Evolutionary conservation across 2,113 vertebrate species (phyloP).

Genomic region (Todiramphus chloris): DNA sequence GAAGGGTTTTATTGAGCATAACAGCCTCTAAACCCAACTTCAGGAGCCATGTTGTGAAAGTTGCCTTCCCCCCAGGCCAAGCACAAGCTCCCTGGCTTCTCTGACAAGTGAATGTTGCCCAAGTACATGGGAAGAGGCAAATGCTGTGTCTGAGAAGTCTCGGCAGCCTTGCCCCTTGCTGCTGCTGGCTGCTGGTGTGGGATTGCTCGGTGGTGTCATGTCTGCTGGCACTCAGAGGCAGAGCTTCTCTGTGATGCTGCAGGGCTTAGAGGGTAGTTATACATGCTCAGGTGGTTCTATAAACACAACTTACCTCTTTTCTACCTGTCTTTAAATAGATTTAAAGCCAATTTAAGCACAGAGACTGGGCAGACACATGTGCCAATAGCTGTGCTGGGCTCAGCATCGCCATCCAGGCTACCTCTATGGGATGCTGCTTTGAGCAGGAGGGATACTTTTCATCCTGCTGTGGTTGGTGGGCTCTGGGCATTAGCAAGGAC

Average conservation of each 20-base stretch:
- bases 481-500: fast-evolving
- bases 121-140: background rate
- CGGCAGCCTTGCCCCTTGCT: background rate
- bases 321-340: background rate
- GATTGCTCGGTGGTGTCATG: background rate
- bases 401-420: fast-evolving
- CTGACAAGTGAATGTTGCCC: background rate
- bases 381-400: background rate
- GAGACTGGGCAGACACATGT: fast-evolving
- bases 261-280: background rate
- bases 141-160: background rate
- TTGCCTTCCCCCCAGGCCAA: background rate
- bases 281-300: background rate
- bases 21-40: background rate
- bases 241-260: background rate
- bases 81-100: background rate
- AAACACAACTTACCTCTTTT: background rate
- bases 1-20: fast-evolving
- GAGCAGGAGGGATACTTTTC: background rate
- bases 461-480: fast-evolving
- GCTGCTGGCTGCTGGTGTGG: fast-evolving
- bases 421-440: background rate
- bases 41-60: background rate
- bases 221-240: fast-evolving
- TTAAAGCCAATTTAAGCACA: background rate